phyloP scores from a whole-genome alignment of 2,888 invertebrate genomes.

The Hemistola chrysoprasaria region DNA sequence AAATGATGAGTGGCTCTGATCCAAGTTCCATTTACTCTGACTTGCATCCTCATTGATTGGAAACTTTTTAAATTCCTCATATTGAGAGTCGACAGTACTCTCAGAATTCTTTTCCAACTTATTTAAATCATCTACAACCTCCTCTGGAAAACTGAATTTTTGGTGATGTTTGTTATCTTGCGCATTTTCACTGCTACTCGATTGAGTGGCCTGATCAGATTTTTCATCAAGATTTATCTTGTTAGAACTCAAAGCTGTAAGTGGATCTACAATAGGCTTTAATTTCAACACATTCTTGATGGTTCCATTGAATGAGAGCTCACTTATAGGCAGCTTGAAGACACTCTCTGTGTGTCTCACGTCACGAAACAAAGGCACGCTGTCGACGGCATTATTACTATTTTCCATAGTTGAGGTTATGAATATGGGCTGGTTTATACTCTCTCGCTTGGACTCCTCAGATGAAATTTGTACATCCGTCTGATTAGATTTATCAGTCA shows the following conservation, averaged over 20 bases:
- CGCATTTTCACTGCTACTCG: conserved; percentile 30
- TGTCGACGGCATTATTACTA: conserved; percentile 77
- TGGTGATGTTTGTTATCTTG: conserved; percentile 37
- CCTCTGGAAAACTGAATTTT: conserved; percentile 40
- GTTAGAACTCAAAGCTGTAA: conserved; percentile 59
- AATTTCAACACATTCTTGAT: conserved; percentile 73
- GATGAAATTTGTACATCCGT: conserved; percentile 58
- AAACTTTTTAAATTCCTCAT: conserved; percentile 48
- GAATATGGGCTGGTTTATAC: conserved; percentile 61
- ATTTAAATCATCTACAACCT: conserved; percentile 35
- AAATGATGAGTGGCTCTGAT: conserved; percentile 68
- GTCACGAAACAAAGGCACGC: conserved; percentile 65
- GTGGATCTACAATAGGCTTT: conserved; percentile 71
- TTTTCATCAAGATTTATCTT: conserved; percentile 48
- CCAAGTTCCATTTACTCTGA: conserved; percentile 61
- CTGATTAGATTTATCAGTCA: conserved; percentile 61
- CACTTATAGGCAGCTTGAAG: conserved; percentile 72
- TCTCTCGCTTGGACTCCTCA: conserved; percentile 61
- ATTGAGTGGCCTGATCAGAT: conserved; percentile 34
- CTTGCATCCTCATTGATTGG: conserved; percentile 45
- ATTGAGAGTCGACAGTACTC: conserved; percentile 60
- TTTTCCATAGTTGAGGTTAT: conserved; percentile 79
- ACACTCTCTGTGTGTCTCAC: conserved; percentile 59
- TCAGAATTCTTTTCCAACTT: conserved; percentile 51
- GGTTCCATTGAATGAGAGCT: conserved; percentile 75